Percentiles rank a stretch among this genome's conserved stretches.
Evolutionary conservation across 1,140 invertebrate genomes (phyloP).

Genomic region (Zaprionus capensis): DNA sequence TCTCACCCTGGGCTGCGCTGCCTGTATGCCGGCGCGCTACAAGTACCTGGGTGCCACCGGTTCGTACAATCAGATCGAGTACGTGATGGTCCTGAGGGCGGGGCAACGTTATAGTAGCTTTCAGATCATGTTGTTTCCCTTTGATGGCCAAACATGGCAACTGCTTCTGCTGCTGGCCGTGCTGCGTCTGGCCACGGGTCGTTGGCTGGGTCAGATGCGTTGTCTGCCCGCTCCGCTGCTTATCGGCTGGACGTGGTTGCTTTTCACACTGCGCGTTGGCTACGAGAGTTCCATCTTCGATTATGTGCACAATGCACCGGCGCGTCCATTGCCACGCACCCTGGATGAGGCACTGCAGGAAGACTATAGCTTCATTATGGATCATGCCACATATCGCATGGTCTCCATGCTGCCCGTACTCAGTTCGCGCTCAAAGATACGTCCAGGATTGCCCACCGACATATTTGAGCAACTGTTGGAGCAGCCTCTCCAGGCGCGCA

Average conservation of each 20-base stretch:
- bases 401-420: conserved; percentile 32
- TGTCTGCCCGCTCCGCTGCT: conserved; percentile 9
- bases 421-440: neutral
- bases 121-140: conserved; percentile 69
- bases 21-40: conserved; percentile 49
- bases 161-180: conserved; percentile 14
- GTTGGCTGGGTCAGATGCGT: neutral
- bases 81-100: conserved; percentile 47
- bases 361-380: conserved; percentile 49
- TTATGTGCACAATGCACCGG: conserved; percentile 63
- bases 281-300: conserved; percentile 65
- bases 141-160: conserved; percentile 38
- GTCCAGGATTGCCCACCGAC: conserved; percentile 50
- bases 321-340: conserved; percentile 52
- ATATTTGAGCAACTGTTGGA: conserved; percentile 53
- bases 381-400: conserved; percentile 64
- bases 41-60: conserved; percentile 31
- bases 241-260: conserved; percentile 40
- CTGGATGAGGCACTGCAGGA: conserved; percentile 30
- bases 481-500: neutral
- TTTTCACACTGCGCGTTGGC: conserved; percentile 48
- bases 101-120: conserved; percentile 49
- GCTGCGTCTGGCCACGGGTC: neutral
- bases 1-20: conserved; percentile 52
- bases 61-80: conserved; percentile 58